Conservation (phyloP, 2,888 invertebrate genomes). For the Alviniconcha strummeri region DNA sequence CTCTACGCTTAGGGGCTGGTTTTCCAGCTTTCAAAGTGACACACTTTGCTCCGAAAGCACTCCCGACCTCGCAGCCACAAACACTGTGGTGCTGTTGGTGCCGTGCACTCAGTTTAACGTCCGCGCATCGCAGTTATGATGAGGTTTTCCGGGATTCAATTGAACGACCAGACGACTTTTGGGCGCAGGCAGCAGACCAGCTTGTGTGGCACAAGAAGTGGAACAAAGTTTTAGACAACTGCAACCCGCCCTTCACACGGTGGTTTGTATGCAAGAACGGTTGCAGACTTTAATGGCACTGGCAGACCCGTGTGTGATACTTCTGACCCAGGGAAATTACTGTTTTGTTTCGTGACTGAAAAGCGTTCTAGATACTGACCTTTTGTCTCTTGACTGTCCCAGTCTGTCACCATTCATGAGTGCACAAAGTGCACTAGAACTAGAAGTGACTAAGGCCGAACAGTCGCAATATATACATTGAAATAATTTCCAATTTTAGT, state of each 20-base stretch:
- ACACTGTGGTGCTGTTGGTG: background rate
- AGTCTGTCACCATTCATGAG: too few relatives aligned
- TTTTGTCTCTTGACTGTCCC: too few relatives aligned
- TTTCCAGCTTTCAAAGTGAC: background rate
- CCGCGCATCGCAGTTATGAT: constrained; percentile 46
- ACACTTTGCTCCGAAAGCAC: background rate
- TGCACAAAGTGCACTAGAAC: too few relatives aligned
- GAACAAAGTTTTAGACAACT: constrained; percentile 88
- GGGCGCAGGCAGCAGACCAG: constrained; percentile 85
- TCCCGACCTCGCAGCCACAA: background rate
- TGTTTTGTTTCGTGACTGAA: too few relatives aligned
- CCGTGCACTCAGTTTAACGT: constrained; percentile 9
- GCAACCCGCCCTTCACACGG: constrained; percentile 89
- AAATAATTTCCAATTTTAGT: too few relatives aligned
- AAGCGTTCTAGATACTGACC: too few relatives aligned
- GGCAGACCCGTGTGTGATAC: too few relatives aligned
- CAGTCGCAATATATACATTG: too few relatives aligned
- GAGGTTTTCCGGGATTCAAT: constrained; percentile 57
- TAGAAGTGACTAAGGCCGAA: too few relatives aligned
- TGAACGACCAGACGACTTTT: constrained; percentile 84
- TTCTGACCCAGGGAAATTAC: too few relatives aligned
- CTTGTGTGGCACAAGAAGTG: constrained; percentile 90
- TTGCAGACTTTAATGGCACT: too few relatives aligned
- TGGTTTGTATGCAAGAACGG: constrained; percentile 79
- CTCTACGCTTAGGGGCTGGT: background rate